These are phyloP conservation scores for Ctenopoma kingsleyae DNA, from an alignment of 2,797 vertebrate species.

Conservation along the genomic window DNA sequence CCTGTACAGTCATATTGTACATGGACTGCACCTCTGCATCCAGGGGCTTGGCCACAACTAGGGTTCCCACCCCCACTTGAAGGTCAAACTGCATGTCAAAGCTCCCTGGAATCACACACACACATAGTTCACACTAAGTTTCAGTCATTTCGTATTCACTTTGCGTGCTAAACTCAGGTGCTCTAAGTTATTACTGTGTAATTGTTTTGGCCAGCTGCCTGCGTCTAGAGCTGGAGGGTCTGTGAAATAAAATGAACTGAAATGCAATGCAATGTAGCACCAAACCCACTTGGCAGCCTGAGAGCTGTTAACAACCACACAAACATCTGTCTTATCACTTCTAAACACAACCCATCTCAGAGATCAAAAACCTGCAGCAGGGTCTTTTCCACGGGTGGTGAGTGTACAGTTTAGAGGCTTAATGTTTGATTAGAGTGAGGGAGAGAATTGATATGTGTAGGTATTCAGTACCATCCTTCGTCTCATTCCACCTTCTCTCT, in stretches of 20 bases:
- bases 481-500: constrained; percentile 76
- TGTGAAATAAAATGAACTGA: constrained; percentile 73
- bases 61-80: constrained; percentile 91
- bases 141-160: constrained; percentile 62
- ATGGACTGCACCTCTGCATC: constrained; percentile 94
- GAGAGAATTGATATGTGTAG: constrained; percentile 73
- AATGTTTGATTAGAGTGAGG: constrained; percentile 78
- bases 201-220: constrained; percentile 79
- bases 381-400: constrained; percentile 66
- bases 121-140: constrained; percentile 17
- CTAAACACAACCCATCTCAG: constrained; percentile 80
- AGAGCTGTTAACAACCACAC: constrained; percentile 72
- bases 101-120: constrained; percentile 86
- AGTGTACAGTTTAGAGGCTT: constrained; percentile 74
- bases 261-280: constrained; percentile 64
- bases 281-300: constrained; percentile 60
- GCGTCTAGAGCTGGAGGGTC: constrained; percentile 67
- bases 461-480: constrained; percentile 77
- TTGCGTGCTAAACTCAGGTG: constrained; percentile 68
- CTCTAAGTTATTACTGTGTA: constrained; percentile 81
- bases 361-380: constrained; percentile 74
- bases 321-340: constrained; percentile 82
- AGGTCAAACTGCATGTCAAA: constrained; percentile 94
- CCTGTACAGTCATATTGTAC: constrained; percentile 96
- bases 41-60: constrained; percentile 92